phyloP scores from a whole-genome alignment of 2,113 vertebrate species.

The Beaufortia kweichowensis region DNA sequence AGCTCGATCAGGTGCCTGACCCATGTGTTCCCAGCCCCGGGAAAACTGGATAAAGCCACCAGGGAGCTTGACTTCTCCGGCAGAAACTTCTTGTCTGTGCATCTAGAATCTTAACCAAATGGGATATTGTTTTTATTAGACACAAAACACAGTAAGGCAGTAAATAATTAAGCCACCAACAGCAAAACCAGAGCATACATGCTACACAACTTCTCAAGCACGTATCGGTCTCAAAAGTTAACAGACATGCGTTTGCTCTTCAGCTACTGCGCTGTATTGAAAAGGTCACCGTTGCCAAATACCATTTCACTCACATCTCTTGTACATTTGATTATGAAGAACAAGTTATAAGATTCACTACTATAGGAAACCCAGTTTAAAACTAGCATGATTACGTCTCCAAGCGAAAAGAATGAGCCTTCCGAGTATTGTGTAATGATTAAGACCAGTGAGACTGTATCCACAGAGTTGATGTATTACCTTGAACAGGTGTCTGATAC shows the following conservation, averaged over 20 bases:
- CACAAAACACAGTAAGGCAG: neutral
- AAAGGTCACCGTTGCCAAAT: neutral
- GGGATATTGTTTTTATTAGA: neutral
- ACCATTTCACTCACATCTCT: neutral
- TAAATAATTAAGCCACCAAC: neutral
- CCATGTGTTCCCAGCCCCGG: conserved; percentile 87
- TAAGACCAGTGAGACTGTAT: neutral
- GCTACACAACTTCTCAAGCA: neutral
- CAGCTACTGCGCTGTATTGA: neutral
- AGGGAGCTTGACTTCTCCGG: conserved; percentile 80
- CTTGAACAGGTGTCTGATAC: conserved; percentile 85
- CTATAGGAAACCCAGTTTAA: neutral
- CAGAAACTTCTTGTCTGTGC: conserved; percentile 81
- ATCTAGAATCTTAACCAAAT: conserved; percentile 78
- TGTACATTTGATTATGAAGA: neutral
- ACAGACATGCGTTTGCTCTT: neutral
- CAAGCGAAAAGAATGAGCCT: conserved; percentile 2
- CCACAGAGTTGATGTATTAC: conserved; percentile 59
- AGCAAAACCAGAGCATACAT: neutral
- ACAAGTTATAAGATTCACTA: neutral
- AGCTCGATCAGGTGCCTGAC: conserved; percentile 86
- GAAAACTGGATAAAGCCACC: conserved; percentile 84
- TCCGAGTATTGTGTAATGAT: neutral
- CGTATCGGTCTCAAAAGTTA: conserved; percentile 1
- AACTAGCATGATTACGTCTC: neutral